Conservation (phyloP, 2,888 invertebrate genomes). For the Cosmia pyralina region DNA sequence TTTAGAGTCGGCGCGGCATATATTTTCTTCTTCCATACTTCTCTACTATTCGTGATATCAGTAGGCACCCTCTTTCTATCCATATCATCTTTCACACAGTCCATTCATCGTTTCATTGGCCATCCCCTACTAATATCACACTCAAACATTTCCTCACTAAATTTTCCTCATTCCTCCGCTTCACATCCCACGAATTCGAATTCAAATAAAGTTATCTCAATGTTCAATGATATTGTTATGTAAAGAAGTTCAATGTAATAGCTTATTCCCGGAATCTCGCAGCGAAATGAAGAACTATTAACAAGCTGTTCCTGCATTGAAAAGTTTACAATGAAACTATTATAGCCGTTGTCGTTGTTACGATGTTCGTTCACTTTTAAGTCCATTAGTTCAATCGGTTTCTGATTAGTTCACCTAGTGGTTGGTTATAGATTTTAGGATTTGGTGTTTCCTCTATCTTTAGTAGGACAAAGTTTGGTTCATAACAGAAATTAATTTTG, state of each 20-base stretch:
- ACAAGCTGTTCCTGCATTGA: conserved; percentile 34
- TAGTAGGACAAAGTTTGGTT: neutral
- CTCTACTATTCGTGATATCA: no score
- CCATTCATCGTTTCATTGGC: no score
- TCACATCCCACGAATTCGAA: neutral
- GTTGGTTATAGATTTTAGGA: neutral
- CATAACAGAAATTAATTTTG: no score
- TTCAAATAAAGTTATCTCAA: conserved; percentile 3
- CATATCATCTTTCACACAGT: no score
- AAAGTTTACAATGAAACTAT: conserved; percentile 42
- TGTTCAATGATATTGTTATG: conserved; percentile 10
- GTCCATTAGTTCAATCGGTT: conserved; percentile 4
- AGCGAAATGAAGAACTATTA: conserved; percentile 43
- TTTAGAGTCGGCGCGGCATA: no score
- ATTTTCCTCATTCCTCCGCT: no score
- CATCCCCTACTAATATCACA: no score
- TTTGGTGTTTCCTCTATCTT: neutral
- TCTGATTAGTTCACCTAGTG: neutral
- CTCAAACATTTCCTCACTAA: no score
- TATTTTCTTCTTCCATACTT: no score
- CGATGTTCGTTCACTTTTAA: conserved; percentile 17
- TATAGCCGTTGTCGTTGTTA: neutral
- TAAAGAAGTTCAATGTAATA: conserved; percentile 6
- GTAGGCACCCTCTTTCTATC: no score
- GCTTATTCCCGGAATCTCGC: neutral